Percentiles rank a stretch among this genome's conserved stretches.
Conservation (phyloP, 2,113 vertebrate species). For the Cairina moschata region DNA sequence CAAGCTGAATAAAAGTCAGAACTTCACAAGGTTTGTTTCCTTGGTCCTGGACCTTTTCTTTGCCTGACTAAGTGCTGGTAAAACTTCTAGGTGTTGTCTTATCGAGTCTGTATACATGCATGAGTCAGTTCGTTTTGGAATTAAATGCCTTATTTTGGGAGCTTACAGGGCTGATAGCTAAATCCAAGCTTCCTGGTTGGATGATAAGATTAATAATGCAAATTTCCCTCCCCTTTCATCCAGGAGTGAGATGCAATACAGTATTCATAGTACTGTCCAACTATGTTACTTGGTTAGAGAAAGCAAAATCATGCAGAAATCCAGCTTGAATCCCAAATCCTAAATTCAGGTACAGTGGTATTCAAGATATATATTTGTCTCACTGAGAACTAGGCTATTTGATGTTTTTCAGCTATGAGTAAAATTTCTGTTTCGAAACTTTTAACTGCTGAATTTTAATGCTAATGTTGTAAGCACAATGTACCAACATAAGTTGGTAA, state of each 20-base stretch:
- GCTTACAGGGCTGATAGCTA: not conserved
- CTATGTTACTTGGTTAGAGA: not conserved
- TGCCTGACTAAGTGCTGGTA: not conserved
- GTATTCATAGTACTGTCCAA: not conserved
- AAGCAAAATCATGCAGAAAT: not conserved
- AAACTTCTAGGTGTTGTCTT: not conserved
- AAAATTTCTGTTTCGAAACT: not conserved
- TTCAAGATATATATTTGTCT: not conserved
- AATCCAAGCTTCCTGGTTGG: not conserved
- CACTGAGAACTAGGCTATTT: not conserved
- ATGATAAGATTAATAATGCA: not conserved
- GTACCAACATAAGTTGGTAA: too few relatives aligned
- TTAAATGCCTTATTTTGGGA: not conserved
- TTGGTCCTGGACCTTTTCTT: not conserved
- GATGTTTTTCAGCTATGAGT: not conserved
- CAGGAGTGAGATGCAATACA: not conserved
- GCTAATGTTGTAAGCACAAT: not conserved
- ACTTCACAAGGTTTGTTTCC: not conserved
- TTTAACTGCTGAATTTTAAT: not conserved
- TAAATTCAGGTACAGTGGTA: not conserved
- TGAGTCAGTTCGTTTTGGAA: not conserved
- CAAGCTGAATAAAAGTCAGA: not conserved
- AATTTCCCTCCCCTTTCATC: not conserved
- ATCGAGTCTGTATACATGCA: not conserved
- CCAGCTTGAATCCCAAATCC: not conserved